Evolutionary conservation across 1,140 invertebrate species (phyloP).

Genomic region (Neotoxoptera formosana): DNA sequence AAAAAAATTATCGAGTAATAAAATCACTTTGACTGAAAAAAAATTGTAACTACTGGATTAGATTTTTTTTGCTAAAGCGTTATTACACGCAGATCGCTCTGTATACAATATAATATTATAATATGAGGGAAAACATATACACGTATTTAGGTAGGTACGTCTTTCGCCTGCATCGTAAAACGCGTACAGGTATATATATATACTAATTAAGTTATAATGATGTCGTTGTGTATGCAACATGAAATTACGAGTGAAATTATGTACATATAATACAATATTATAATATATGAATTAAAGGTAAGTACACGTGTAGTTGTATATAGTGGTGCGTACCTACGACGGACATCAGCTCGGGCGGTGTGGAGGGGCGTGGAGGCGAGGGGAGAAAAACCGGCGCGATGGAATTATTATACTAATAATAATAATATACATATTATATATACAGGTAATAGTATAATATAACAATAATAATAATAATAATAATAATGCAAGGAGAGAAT

Average conservation of each 20-base stretch:
- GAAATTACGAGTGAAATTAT: background rate
- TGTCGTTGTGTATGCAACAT: background rate
- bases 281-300: background rate
- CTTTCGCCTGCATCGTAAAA: background rate
- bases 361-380: background rate
- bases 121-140: background rate
- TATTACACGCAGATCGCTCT: too few relatives aligned
- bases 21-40: too few relatives aligned
- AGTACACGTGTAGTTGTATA: background rate
- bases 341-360: background rate
- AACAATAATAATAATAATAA: too few relatives aligned
- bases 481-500: too few relatives aligned
- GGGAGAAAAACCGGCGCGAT: background rate
- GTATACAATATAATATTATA: background rate
- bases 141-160: background rate
- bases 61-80: background rate
- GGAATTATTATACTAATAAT: background rate
- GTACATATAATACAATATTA: background rate
- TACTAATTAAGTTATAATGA: conserved; percentile 26
- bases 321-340: background rate
- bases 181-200: background rate
- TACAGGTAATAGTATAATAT: too few relatives aligned
- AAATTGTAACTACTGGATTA: too few relatives aligned
- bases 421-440: background rate
- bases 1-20: too few relatives aligned